Conservation (phyloP, 2,113 vertebrate species). For the Petaurus breviceps region DNA sequence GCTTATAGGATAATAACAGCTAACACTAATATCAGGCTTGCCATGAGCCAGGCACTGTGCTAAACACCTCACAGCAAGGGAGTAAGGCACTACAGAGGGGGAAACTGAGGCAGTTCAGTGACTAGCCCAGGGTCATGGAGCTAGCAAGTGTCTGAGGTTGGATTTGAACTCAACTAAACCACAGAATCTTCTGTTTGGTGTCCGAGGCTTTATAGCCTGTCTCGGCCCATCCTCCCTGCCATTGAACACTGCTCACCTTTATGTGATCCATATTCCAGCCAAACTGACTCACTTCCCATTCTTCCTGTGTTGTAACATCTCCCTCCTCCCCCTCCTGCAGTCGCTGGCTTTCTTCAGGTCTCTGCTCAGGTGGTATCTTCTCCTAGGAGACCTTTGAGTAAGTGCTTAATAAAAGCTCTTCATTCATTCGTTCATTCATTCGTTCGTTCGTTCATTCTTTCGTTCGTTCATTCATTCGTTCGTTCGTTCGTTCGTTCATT, state of each 20-base stretch:
- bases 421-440: neutral
- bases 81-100: neutral
- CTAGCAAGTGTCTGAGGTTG: neutral
- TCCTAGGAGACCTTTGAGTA: neutral
- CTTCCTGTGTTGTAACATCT: neutral
- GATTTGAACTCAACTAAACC: neutral
- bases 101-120: neutral
- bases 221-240: neutral
- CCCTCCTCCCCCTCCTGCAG: neutral
- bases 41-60: too few species aligned
- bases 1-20: too few species aligned
- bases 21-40: too few species aligned
- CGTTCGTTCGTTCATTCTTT: too few species aligned
- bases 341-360: neutral
- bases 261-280: neutral
- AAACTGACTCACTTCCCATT: neutral
- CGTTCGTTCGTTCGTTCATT: too few species aligned
- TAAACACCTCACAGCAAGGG: neutral
- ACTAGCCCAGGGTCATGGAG: neutral
- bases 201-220: neutral
- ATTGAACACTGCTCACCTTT: neutral
- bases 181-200: neutral
- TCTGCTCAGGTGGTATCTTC: neutral
- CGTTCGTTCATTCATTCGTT: neutral
- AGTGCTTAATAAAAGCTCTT: neutral